These are phyloP conservation scores for Scaptomyza montana DNA, from an alignment of 1,140 invertebrate genomes.

Conservation along the genomic window DNA sequence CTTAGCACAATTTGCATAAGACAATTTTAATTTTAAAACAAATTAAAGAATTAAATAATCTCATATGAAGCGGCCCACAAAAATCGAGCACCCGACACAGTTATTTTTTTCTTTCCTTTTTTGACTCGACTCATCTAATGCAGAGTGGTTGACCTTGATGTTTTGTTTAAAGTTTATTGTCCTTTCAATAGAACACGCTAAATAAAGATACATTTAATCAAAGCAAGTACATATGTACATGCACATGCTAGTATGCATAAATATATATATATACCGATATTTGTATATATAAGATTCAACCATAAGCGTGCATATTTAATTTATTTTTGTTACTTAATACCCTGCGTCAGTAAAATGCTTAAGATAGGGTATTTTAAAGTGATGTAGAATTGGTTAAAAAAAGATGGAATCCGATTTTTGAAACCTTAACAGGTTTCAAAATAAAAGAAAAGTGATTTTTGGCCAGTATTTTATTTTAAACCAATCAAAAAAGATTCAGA, in stretches of 20 bases:
- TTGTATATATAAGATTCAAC: conserved; percentile 10
- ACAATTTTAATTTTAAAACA: conserved; percentile 38
- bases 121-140: conserved; percentile 59
- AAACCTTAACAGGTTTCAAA: no score
- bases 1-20: conserved; percentile 42
- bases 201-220: conserved; percentile 60
- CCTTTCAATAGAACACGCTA: conserved; percentile 82
- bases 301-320: conserved; percentile 59
- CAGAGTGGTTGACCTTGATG: conserved; percentile 76
- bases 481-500: no score
- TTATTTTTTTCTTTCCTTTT: conserved; percentile 11
- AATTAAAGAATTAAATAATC: conserved; percentile 41
- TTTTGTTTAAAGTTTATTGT: conserved; percentile 75
- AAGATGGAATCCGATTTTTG: no score
- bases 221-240: conserved; percentile 36
- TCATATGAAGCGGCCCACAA: conserved; percentile 20
- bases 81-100: conserved; percentile 7
- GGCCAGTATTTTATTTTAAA: no score
- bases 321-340: conserved; percentile 12
- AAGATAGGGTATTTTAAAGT: background rate
- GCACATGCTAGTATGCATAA: conserved; percentile 6
- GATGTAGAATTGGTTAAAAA: no score
- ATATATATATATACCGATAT: background rate
- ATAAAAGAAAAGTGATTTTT: no score
- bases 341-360: background rate